Percentiles rank a stretch among this genome's conserved stretches.
phyloP scores from a whole-genome alignment of 2,888 invertebrate genomes.

The Galeruca laticollis region DNA sequence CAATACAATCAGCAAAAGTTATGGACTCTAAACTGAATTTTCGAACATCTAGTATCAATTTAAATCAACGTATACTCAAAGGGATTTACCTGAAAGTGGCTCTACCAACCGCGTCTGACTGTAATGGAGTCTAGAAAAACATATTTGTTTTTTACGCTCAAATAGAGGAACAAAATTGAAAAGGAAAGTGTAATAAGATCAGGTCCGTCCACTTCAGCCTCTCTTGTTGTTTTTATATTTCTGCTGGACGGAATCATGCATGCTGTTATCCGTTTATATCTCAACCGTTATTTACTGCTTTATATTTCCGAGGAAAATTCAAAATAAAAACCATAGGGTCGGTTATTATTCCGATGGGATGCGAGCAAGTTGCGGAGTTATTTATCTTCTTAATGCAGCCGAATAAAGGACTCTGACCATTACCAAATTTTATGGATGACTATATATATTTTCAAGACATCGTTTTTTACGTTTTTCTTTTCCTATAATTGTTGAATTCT shows the following conservation, averaged over 20 bases:
- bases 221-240: conserved; percentile 54
- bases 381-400: conserved; percentile 19
- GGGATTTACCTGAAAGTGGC: conserved; percentile 40
- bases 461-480: neutral
- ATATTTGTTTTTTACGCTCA: conserved; percentile 66
- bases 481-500: no score
- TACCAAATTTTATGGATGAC: conserved; percentile 20
- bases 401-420: conserved; percentile 12
- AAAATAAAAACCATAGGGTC: conserved; percentile 36
- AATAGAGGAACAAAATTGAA: conserved; percentile 65
- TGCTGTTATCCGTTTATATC: conserved; percentile 56
- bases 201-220: conserved; percentile 50
- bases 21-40: conserved; percentile 14
- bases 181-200: conserved; percentile 63
- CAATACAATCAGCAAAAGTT: conserved; percentile 1
- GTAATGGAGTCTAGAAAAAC: conserved; percentile 65
- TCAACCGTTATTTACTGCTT: conserved; percentile 46
- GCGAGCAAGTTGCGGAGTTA: conserved; percentile 13
- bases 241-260: conserved; percentile 58
- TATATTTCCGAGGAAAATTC: conserved; percentile 40
- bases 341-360: conserved; percentile 31
- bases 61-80: conserved; percentile 38
- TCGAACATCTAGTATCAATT: conserved; percentile 43
- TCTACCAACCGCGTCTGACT: conserved; percentile 33
- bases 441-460: neutral